Evolutionary conservation across 2,797 vertebrate species (phyloP), one percentile per base, ranked within the genome.

Genomic region (Dicrostonyx torquatus): DNA sequence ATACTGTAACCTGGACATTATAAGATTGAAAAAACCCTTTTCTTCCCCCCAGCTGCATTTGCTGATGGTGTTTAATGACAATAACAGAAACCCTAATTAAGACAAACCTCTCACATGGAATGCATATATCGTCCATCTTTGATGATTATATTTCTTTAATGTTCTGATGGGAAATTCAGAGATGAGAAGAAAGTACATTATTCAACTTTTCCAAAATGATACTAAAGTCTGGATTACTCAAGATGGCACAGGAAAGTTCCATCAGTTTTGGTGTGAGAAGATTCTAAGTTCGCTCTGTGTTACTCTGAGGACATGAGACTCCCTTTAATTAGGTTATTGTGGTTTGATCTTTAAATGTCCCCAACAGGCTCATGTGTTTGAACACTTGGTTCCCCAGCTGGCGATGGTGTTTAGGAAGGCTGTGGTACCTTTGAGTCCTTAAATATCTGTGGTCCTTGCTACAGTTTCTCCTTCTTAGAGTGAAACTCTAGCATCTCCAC

Each of bases 61-160:
- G 43, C 29, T 34, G 29, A 43, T 66, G 29, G 5, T 66, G 3
- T 66, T 43, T 84, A 66, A n/a, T 22, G 40, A 48, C 18, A 64
- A 15, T 11, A 45, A 24, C 18, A n/a, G 43, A 50, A 84, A 13
- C 62, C 37, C 58, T 40, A 80, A 62, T 29, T 45, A 48, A 66
- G 43, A 45, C 6, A 48, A 84, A 24, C 0, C 8, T 72, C 50
- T n/a, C 45, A 58, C 17, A 79, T 34, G 55, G 12, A 14, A 73
- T 18, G 10, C 12, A 62, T n/a, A 3, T 7, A 1, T 14, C 37
- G 10, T 58, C 55, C 79, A n/a, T 80, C 3, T 0, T 8, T 58
- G 13, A 24, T 17, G 40, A 22, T 6, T 1, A 5, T n/a, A 6
- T 26, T 6, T 15, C 24, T 40, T 37, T 0, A 0, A 0, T 64